Evolutionary conservation across 2,888 invertebrate genomes (phyloP).

Genomic region (Onthophagus sagittarius): DNA sequence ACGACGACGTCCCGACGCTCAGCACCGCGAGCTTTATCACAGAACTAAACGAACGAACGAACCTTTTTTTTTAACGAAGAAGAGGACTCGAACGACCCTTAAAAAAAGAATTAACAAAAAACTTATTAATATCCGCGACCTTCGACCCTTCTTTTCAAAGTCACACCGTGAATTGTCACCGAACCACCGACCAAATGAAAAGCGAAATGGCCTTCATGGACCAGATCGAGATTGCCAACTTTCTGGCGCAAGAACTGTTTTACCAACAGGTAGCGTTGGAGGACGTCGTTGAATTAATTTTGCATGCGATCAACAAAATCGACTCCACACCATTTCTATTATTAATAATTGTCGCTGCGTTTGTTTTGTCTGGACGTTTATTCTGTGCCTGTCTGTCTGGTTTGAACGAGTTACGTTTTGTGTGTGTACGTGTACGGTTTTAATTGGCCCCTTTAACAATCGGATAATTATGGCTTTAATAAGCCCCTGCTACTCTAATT

Average conservation of each 20-base stretch:
- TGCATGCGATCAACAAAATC: not conserved
- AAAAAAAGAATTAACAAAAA: not conserved
- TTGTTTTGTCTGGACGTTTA: not conserved
- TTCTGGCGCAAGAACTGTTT: constrained; percentile 81
- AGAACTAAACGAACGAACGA: not conserved
- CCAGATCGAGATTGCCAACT: constrained; percentile 80
- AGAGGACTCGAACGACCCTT: not conserved
- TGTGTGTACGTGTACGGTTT: not conserved
- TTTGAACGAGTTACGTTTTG: not conserved
- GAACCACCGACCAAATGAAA: constrained; percentile 4
- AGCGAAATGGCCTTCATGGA: constrained; percentile 57
- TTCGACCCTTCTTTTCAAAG: not conserved
- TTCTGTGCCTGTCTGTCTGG: not conserved
- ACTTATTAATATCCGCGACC: not conserved
- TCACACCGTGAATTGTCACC: not conserved
- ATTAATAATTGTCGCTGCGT: not conserved
- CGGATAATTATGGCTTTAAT: not conserved
- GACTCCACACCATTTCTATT: not conserved
- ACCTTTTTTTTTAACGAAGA: not conserved
- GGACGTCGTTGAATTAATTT: not conserved
- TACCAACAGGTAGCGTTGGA: constrained; percentile 58
- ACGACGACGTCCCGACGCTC: not conserved
- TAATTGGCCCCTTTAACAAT: not conserved
- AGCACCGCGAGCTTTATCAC: not conserved
- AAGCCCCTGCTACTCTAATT: not conserved